Evolutionary conservation across 2,797 vertebrate genomes (phyloP).

Genomic region (Erithacus rubecula): DNA sequence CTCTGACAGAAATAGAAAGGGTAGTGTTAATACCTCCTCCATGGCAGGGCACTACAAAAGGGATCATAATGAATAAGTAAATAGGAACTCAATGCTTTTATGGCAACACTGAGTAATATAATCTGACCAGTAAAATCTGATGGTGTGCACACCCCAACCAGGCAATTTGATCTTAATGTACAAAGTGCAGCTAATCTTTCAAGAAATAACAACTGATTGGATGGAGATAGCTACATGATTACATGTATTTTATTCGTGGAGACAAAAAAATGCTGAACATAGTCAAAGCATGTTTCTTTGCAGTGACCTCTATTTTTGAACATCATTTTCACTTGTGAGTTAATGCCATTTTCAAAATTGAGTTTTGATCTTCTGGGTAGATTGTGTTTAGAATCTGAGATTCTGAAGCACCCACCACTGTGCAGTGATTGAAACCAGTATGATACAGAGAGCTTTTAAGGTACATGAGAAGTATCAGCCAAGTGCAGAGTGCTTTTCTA

Average conservation of each 20-base stretch:
- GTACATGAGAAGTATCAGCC: slow-evolving; percentile 54
- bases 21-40: neutral
- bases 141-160: neutral
- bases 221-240: slow-evolving; percentile 2
- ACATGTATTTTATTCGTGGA: neutral
- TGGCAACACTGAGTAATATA: neutral
- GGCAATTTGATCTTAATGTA: neutral
- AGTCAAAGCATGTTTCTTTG: slow-evolving; percentile 32
- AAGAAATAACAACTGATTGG: slow-evolving; percentile 18
- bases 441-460: slow-evolving; percentile 64
- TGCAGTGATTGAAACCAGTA: slow-evolving; percentile 62
- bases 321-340: slow-evolving; percentile 62
- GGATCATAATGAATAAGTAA: neutral
- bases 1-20: neutral
- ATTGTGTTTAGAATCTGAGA: slow-evolving; percentile 65
- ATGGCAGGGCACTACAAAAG: neutral
- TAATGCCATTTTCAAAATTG: slow-evolving; percentile 71
- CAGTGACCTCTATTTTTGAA: slow-evolving; percentile 61
- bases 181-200: slow-evolving; percentile 10
- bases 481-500: slow-evolving; percentile 52
- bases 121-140: neutral
- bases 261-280: slow-evolving; percentile 1
- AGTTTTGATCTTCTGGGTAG: slow-evolving; percentile 66
- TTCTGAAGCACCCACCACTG: slow-evolving; percentile 63
- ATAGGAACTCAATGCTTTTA: neutral